Base-by-base conservation (phyloP, 2,113 vertebrate species). In the Heteronetta atricapilla region DNA sequence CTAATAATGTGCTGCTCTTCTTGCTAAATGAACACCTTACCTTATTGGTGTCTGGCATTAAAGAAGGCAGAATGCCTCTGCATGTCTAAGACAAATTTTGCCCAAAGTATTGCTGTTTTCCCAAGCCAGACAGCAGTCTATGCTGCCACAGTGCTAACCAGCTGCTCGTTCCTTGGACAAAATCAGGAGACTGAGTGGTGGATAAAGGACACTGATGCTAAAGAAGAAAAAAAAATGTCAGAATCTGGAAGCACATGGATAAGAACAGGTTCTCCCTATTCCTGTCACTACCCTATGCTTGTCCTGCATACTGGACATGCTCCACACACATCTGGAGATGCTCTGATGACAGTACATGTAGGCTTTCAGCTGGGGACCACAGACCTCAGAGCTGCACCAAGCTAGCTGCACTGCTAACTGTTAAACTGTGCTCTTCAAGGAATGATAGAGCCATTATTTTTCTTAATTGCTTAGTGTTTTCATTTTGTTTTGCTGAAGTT, bases 241-340 rank as follows among this genome's bases (percentile, higher is more conserved):
- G 29, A 80, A 44, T 62, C 40, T 50, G 44, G 31, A 66, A 60
- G 40, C 44, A 50, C 6, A 2, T 72, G 58, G 21, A 7, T 84
- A 55, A 75, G 56, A 90, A 64, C 38, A 84, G 68, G 13, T 28
- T 12, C 11, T 40, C 14, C 48, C 31, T 73, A 31, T 8, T 8
- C 31, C 25, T 21, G 4, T n/a, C 29, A 9, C 20, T 78, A 48
- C 33, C 18, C 16, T 21, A 6, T 31, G 3, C 14, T 22, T 59
- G 23, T 38, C 38, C 52, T 83, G n/a, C 38, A 1, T 0, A 0
- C 7, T 8, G 5, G 3, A 44, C 1, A 1, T 25, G 22, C 44
- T 72, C 33, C 34, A 28, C 20, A 4, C 7, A 23, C 26, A 19
- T 13, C 29, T 21, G 23, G 60, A 48, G 70, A 13, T n/a, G 50